A percentile compares a stretch with the other conserved stretches of the same genome.
Conservation (phyloP, 2,113 vertebrate species). For the Hippocampus comes region DNA sequence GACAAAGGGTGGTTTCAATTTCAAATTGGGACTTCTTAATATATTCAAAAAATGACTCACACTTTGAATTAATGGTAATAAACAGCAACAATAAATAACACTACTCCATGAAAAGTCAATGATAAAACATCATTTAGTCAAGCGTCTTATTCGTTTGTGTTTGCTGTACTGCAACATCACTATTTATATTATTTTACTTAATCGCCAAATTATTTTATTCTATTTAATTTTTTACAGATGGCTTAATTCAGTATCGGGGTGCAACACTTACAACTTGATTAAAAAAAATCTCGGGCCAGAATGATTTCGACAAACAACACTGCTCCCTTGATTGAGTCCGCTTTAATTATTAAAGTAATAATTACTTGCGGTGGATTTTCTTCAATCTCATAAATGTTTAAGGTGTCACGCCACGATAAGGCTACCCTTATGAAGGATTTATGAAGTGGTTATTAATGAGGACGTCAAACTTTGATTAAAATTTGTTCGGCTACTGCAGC, state of each 20-base stretch:
- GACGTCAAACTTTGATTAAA: background rate
- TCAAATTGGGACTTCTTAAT: background rate
- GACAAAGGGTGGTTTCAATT: background rate
- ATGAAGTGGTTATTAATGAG: background rate
- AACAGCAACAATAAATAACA: background rate
- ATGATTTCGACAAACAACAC: background rate
- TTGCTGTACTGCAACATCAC: background rate
- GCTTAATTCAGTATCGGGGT: background rate
- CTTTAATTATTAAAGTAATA: conserved; percentile 2
- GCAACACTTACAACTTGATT: background rate
- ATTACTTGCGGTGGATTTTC: background rate
- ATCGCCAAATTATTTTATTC: background rate
- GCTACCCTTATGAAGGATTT: background rate
- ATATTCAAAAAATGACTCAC: background rate
- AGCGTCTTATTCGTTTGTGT: background rate
- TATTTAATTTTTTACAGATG: background rate
- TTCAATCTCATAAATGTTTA: background rate
- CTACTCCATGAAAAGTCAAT: background rate
- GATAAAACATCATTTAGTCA: background rate
- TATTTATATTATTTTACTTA: background rate
- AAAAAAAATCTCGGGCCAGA: background rate
- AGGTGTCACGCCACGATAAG: background rate
- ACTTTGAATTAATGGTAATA: background rate
- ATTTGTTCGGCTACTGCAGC: background rate
- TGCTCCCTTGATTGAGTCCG: background rate